Base-by-base conservation (phyloP, 1,140 invertebrate genomes). In the Nephila pilipes region DNA sequence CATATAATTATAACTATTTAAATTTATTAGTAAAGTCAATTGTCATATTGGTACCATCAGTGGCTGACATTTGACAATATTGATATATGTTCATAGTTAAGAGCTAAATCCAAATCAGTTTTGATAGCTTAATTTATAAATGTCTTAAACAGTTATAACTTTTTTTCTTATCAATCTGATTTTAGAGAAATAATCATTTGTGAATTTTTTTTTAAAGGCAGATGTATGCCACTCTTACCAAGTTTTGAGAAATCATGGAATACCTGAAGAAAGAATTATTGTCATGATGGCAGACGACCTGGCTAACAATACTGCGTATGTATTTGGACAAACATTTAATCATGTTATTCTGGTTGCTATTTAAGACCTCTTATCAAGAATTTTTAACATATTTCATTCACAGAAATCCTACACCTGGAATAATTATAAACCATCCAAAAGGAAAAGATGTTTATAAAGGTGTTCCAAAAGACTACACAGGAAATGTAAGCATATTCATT, bases 241-340 rank as follows among this genome's bases (percentile, higher is more conserved):
- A 92, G 95, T 97, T 80, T 91, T 97, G n/a, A 94, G 95, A 25
- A 95, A 94, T 38, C 96, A 97, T 95, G 97, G 97, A 75, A 95
- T 97, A 90, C 96, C 96, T 20, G 95, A 96, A 90, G 96, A 97
- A 93, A 95, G 96, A 75, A 97, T 97, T 92, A 95, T 97, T 88
- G 96, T 96, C 20, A 96, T 97, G 96, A 97, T 97, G 96, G 97
- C 96, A 94, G 97, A 97, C 95, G 97, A 97, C 94, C 96, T 97
- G 93, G 97, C 97, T 8, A 69, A 96, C 93, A 96, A 96, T 95
- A 32, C 79, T 83, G 94, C 95, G 96, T 97, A 95, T 96, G 96
- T 95, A 87, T 32, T 32, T 29, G 36, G 2, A n/a, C 20, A 80
- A 29, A 25, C 10, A 75, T 55, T 57, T 32, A 57, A 3, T 8